phyloP scores from a whole-genome alignment of 2,113 vertebrate species.

The Pampusana beccarii region DNA sequence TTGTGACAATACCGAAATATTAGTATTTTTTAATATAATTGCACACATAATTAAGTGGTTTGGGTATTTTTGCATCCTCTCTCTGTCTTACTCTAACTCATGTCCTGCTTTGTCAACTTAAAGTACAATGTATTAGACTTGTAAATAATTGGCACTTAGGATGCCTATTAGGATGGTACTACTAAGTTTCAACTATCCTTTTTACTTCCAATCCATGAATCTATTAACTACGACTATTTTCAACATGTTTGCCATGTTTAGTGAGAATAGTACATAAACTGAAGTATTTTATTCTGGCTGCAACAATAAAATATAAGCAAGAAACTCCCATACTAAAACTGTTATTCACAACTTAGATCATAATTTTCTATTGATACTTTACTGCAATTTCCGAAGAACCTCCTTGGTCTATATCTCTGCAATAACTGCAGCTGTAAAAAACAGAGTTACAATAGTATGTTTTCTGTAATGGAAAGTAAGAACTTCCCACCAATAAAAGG shows the following conservation, averaged over 20 bases:
- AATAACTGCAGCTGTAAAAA: neutral
- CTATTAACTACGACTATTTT: neutral
- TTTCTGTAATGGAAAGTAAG: neutral
- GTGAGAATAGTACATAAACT: rapidly evolving
- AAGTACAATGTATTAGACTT: neutral
- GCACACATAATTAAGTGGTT: neutral
- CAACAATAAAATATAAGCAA: neutral
- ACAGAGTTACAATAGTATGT: neutral
- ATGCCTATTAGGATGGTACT: neutral
- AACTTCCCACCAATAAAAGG: neutral
- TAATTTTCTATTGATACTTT: neutral
- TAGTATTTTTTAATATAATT: neutral
- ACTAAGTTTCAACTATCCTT: neutral
- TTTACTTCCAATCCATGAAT: neutral
- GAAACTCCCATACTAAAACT: neutral
- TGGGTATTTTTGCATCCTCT: neutral
- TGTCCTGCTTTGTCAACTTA: neutral
- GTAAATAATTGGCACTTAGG: neutral
- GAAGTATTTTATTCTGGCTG: neutral
- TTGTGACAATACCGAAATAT: neutral
- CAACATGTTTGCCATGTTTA: neutral
- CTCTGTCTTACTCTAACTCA: neutral
- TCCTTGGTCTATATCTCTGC: neutral
- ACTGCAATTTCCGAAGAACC: neutral
- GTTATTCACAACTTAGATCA: neutral